These are phyloP conservation scores for Limnodromus scolopaceus DNA, from an alignment of 2,797 vertebrate genomes.

Conservation along the genomic window DNA sequence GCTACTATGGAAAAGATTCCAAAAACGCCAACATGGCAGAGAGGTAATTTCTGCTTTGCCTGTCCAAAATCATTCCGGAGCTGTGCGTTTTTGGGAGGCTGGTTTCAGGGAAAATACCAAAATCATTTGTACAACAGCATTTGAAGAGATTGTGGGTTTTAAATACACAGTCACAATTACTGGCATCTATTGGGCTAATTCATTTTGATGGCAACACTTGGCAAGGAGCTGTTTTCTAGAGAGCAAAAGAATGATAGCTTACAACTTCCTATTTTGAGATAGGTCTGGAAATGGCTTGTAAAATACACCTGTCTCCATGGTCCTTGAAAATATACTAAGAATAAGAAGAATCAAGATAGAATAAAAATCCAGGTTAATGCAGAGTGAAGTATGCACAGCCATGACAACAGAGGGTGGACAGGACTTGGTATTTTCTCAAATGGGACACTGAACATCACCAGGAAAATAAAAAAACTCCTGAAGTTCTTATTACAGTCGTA, in stretches of 20 bases:
- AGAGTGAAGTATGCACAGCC: not conserved
- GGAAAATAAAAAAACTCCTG: not conserved
- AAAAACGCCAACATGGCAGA: not conserved
- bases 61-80: not conserved
- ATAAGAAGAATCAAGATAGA: not conserved
- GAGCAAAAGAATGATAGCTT: not conserved
- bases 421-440: not conserved
- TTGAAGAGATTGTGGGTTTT: not conserved
- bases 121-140: not conserved
- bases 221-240: not conserved
- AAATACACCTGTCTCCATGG: not conserved
- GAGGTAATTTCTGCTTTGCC: not conserved
- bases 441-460: not conserved
- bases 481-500: not conserved
- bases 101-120: not conserved
- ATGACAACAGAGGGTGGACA: rapidly evolving
- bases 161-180: not conserved
- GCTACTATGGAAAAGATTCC: not conserved
- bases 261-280: not conserved
- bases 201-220: not conserved
- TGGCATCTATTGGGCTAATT: not conserved
- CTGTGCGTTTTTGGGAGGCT: not conserved
- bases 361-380: not conserved
- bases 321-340: not conserved
- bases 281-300: not conserved